These are phyloP conservation scores for Drosophila longiperda DNA, from an alignment of 2,888 invertebrate genomes.

Conservation along the genomic window DNA sequence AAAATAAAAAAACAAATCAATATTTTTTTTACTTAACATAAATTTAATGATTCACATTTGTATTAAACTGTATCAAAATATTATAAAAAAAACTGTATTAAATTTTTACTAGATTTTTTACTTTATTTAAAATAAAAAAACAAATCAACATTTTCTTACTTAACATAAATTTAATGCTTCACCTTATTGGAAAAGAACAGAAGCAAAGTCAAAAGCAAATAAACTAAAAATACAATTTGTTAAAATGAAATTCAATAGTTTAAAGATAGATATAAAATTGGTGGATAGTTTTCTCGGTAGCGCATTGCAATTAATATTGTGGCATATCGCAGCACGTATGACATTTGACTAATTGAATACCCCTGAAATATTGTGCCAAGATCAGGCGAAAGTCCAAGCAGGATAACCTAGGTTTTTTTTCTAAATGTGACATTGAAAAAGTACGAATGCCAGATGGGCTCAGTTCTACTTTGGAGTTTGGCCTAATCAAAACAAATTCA, in stretches of 20 bases:
- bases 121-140: background rate
- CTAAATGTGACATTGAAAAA: constrained; percentile 48
- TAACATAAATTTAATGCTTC: background rate
- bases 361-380: constrained; percentile 68
- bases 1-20: background rate
- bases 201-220: background rate
- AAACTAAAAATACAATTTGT: background rate
- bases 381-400: constrained; percentile 76
- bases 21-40: background rate
- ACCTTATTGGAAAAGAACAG: background rate
- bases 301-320: constrained; percentile 70
- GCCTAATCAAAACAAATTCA: constrained; percentile 78
- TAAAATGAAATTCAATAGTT: background rate
- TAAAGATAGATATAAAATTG: constrained; percentile 3
- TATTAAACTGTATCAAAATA: too few relatives aligned
- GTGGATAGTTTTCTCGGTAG: constrained; percentile 34
- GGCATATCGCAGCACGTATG: constrained; percentile 69
- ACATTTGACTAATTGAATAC: constrained; percentile 82
- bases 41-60: too few relatives aligned
- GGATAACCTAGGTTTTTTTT: background rate
- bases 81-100: too few relatives aligned
- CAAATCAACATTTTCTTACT: too few relatives aligned
- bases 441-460: constrained; percentile 29
- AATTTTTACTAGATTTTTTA: background rate
- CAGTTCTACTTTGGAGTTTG: constrained; percentile 31